These are phyloP conservation scores for Caenorhabditis afra DNA, from an alignment of 2,888 invertebrate species.

Conservation along the genomic window DNA sequence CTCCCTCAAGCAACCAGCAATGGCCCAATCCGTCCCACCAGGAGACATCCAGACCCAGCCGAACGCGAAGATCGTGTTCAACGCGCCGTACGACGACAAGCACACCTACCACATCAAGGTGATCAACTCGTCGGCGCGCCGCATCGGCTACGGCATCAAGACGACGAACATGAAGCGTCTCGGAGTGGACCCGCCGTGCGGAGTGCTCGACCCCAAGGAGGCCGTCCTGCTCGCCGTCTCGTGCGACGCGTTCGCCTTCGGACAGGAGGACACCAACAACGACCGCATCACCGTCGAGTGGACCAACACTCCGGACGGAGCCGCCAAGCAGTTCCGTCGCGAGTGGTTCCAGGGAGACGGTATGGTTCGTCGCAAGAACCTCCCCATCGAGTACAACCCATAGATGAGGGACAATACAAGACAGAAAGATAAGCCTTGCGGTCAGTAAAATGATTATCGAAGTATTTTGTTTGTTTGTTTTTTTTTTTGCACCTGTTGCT, in stretches of 20 bases:
- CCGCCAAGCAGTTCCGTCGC: conserved; percentile 71
- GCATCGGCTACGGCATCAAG: conserved; percentile 72
- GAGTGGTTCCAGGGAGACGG: conserved; percentile 75
- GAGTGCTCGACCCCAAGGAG: conserved; percentile 73
- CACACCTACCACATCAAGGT: conserved; percentile 73
- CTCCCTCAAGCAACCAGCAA: neutral
- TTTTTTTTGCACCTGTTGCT: too few relatives aligned
- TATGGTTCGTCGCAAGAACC: conserved; percentile 71
- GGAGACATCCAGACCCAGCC: conserved; percentile 66
- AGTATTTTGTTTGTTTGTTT: too few relatives aligned
- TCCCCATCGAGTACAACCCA: conserved; percentile 62
- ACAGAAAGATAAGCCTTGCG: too few relatives aligned
- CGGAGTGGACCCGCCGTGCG: conserved; percentile 69
- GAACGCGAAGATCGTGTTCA: conserved; percentile 71
- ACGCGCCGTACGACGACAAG: conserved; percentile 74
- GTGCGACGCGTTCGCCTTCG: conserved; percentile 54
- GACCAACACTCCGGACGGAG: conserved; percentile 73
- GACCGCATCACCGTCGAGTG: conserved; percentile 60
- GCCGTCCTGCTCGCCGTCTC: conserved; percentile 56
- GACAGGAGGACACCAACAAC: conserved; percentile 58
- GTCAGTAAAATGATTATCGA: neutral
- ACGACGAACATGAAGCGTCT: conserved; percentile 73
- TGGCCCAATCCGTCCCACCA: conserved; percentile 63
- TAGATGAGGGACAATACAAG: neutral
- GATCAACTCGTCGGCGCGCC: conserved; percentile 68